Evolutionary conservation across 2,113 vertebrate species (phyloP).

Genomic region (Bambusicola thoracicus): DNA sequence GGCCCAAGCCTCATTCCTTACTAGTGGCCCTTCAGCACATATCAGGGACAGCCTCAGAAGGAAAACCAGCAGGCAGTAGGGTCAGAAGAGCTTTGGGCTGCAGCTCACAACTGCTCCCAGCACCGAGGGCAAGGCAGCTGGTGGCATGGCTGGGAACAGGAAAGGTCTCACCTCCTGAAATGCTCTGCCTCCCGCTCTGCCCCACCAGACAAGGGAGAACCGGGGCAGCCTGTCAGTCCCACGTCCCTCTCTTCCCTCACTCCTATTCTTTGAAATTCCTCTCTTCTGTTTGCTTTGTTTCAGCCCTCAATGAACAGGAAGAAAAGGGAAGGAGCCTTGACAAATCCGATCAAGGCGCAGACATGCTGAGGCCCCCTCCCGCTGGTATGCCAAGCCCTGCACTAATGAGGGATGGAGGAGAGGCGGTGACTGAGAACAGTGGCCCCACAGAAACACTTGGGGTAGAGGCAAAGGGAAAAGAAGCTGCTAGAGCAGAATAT

Average conservation of each 20-base stretch:
- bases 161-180: not conserved
- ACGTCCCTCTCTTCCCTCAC: not conserved
- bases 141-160: not conserved
- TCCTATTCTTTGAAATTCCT: conserved; percentile 62
- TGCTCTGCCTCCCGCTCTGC: not conserved
- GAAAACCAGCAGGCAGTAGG: not conserved
- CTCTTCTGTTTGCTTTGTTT: conserved; percentile 72
- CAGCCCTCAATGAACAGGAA: conserved; percentile 73
- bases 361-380: conserved; percentile 61
- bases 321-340: conserved; percentile 71
- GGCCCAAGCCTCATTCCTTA: not conserved
- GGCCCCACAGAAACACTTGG: conserved; percentile 7
- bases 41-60: not conserved
- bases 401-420: conserved; percentile 66
- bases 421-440: conserved; percentile 12
- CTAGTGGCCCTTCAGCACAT: not conserved
- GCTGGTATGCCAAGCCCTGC: conserved; percentile 52
- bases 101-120: not conserved
- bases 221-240: conserved; percentile 46
- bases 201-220: not conserved
- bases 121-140: not conserved
- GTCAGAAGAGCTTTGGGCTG: not conserved
- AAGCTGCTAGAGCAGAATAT: not conserved
- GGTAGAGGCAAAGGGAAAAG: not conserved
- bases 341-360: conserved; percentile 73